Base-by-base conservation (phyloP, 2,888 invertebrate genomes). In the Limnephilus marmoratus region DNA sequence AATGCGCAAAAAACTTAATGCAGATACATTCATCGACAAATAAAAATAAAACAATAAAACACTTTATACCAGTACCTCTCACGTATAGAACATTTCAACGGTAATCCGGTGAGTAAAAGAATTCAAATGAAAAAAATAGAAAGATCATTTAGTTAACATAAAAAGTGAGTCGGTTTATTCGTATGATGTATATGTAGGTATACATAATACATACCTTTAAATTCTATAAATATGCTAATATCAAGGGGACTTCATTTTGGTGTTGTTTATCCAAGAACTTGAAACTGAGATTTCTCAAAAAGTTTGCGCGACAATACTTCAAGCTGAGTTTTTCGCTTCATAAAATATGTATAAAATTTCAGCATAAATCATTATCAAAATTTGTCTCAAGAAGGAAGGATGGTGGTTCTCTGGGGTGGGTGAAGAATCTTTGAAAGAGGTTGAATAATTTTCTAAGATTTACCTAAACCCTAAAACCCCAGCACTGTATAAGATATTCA, bases 311-410 rank as follows among this genome's bases (percentile, higher is more conserved):
- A 86, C 45, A 45, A 86, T 31, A 29, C 87, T 53, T 49, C 31
- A 68, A 53, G 49, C 34, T 37, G 53, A 87, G 87, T 53, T 87
- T 86, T 87, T 87, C 87, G 68, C 87, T 68, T 68, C 53, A 87
- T 87, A 87, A 87, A 87, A 87, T 68, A 87, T 68, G 87, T 37
- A 87, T 68, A 87, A 91, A 86, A 91, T 80, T 81, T n/a, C 87
- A 81, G 31, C 41, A 85, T 87, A 45, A 81, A 49, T 81, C 81
- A 91, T 81, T 85, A 91, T 91, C 87, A 91, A 91, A 91, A 91
- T 80, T 81, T 81, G 91, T 81, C 81, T 34, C 68, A 29, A 85
- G 85, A 87, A 87, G 87, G 68, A 37, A 37, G 37, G 37, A 37
- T 37, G 37, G 37, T 3, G 37, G 37, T 37, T 37, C 37, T 37